phyloP scores from a whole-genome alignment of 2,888 invertebrate species.

The Leptothorax acervorum region DNA sequence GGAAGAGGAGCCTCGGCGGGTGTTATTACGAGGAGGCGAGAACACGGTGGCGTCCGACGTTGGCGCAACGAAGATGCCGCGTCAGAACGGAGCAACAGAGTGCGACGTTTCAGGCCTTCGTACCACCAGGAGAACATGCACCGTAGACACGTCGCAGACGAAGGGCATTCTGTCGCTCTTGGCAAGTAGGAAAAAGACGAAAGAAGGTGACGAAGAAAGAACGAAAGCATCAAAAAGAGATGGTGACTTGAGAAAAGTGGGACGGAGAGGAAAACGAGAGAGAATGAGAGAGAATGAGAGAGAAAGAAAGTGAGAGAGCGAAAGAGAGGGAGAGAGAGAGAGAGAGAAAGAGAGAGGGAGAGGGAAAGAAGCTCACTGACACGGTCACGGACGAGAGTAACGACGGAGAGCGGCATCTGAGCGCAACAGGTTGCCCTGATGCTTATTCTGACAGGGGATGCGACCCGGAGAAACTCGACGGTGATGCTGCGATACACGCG shows the following conservation, averaged over 20 bases:
- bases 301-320: conserved; percentile 36
- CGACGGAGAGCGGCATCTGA: conserved; percentile 53
- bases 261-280: conserved; percentile 31
- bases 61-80: conserved; percentile 74
- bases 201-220: conserved; percentile 48
- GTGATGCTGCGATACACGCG: conserved; percentile 59
- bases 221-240: conserved; percentile 55
- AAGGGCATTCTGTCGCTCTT: conserved; percentile 76
- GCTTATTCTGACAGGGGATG: conserved; percentile 60
- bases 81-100: conserved; percentile 83
- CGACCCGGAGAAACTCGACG: conserved; percentile 69
- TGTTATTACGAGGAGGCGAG: conserved; percentile 50
- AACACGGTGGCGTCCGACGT: conserved; percentile 56
- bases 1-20: conserved; percentile 45
- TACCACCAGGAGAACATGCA: conserved; percentile 83
- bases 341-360: conserved; percentile 49
- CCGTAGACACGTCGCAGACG: conserved; percentile 71
- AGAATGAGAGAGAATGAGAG: conserved; percentile 28
- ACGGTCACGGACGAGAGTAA: conserved; percentile 55
- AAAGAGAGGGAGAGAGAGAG: conserved; percentile 40
- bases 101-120: conserved; percentile 83
- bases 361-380: conserved; percentile 34
- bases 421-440: conserved; percentile 70
- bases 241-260: conserved; percentile 53
- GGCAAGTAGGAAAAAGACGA: conserved; percentile 68